phyloP scores from a whole-genome alignment of 2,888 invertebrate genomes.

The Cheilosia impressa region DNA sequence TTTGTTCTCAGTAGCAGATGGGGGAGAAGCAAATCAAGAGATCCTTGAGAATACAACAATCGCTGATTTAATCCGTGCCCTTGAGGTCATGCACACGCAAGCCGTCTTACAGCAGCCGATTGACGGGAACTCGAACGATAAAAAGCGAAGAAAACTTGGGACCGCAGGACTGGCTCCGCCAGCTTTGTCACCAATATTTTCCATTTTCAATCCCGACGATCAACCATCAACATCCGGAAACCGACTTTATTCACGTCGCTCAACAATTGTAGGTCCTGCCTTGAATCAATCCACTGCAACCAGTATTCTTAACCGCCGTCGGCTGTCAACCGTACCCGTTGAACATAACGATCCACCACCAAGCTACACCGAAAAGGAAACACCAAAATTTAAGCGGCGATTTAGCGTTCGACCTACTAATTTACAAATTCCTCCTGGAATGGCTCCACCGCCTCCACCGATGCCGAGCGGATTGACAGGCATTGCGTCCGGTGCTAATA shows the following conservation, averaged over 20 bases:
- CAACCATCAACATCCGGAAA: constrained; percentile 79
- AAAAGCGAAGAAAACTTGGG: constrained; percentile 84
- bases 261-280: constrained; percentile 80
- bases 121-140: constrained; percentile 28
- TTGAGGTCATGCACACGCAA: constrained; percentile 88
- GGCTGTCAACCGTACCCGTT: constrained; percentile 78
- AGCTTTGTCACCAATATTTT: constrained; percentile 83
- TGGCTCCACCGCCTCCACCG: constrained; percentile 80
- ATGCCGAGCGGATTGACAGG: constrained; percentile 68
- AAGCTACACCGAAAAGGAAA: constrained; percentile 80
- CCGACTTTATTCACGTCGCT: constrained; percentile 80
- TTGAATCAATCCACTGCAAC: constrained; percentile 40
- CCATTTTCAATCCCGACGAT: constrained; percentile 83
- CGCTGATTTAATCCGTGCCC: constrained; percentile 91
- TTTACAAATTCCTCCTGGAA: constrained; percentile 82
- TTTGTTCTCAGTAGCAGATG: constrained; percentile 81
- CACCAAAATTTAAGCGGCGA: constrained; percentile 81
- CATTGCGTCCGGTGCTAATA: constrained; percentile 63
- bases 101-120: constrained; percentile 80
- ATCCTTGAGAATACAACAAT: constrained; percentile 92
- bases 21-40: constrained; percentile 80
- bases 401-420: constrained; percentile 83
- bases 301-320: constrained; percentile 76
- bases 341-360: constrained; percentile 80
- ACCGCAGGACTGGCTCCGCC: constrained; percentile 84